Conservation (phyloP, 2,888 invertebrate species). For the Poecilus cupreus region DNA sequence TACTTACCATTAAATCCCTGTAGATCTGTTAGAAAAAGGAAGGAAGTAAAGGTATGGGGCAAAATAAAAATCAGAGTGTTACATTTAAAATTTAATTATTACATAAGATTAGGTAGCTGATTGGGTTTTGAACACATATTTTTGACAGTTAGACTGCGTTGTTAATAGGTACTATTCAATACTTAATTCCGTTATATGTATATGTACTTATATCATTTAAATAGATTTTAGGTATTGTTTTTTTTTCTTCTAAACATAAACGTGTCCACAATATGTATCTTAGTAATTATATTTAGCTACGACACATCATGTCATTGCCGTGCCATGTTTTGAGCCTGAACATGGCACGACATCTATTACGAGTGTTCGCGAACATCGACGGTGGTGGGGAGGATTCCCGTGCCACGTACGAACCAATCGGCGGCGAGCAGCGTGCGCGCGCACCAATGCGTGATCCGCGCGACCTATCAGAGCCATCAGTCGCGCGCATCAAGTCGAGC, state of each 20-base stretch:
- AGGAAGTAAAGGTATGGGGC: neutral
- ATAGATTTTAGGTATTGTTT: constrained; percentile 50
- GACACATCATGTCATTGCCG: constrained; percentile 61
- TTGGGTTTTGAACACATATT: constrained; percentile 74
- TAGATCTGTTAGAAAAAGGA: no score
- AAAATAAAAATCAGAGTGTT: constrained; percentile 60
- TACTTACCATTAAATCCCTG: no score
- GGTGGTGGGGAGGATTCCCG: neutral
- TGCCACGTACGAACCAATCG: constrained; percentile 25
- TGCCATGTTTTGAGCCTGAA: constrained; percentile 70
- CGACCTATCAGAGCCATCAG: constrained; percentile 54
- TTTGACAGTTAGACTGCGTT: constrained; percentile 71
- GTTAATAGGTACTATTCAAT: constrained; percentile 71
- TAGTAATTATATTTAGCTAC: constrained; percentile 40
- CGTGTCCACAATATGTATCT: constrained; percentile 48
- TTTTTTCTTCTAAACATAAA: constrained; percentile 54
- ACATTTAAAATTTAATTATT: constrained; percentile 70
- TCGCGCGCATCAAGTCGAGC: constrained; percentile 10
- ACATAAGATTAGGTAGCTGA: constrained; percentile 73
- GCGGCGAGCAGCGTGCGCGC: constrained; percentile 3
- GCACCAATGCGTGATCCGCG: constrained; percentile 15
- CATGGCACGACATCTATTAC: constrained; percentile 65
- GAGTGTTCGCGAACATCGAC: constrained; percentile 30
- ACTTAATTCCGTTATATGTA: constrained; percentile 68
- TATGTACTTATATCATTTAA: constrained; percentile 64